Evolutionary conservation across 1,140 invertebrate genomes (phyloP), one percentile per base, ranked within the genome.

Genomic region (Caenorhabditis briggsae): DNA sequence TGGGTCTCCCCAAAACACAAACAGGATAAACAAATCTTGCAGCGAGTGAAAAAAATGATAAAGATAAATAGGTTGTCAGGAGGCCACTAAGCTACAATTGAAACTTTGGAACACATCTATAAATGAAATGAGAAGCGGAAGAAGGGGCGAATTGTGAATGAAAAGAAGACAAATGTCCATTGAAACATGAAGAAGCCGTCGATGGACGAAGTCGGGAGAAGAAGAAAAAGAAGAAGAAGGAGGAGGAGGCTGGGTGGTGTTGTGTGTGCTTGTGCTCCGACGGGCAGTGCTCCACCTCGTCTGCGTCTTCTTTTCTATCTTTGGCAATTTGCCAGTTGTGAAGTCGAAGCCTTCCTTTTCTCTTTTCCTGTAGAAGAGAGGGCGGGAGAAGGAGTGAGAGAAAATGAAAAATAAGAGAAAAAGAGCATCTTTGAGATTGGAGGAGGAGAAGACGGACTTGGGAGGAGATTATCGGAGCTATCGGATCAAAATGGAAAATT

Each of bases 301-400:
- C 46, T 78, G 43, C 33, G 70, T 70, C 70, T 23, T 78, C 46
- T 50, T n/a, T 78, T 78, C 70, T 78, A 78, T 78, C 53, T 78
- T 78, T 78, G 70, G 70, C 70, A 78, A 78, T 78, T 78, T 78
- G 70, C 70, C 70, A 78, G 70, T 78, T 78, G 70, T 78, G 70
- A 78, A 78, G 70, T 78, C 70, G 70, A 78, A 78, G 70, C 70
- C 46, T 70, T 70, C 64, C 70, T 53, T 25, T 78, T 53, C 70
- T 50, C 46, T 20, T 50, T 78, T 78, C 46, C 11, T 78, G 18
- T 50, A 78, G 1, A 46, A 2, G 46, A 18, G 65, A 46, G 70
- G 1, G 70, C 18, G 46, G 12, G 65, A 46, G 70, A 78, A 53
- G 12, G n/a, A 41, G 46, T 20, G 7, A 14, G 11, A 46, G 46